Evolutionary conservation across 2,797 vertebrate genomes (phyloP).

Genomic region (Pipistrellus nathusii): DNA sequence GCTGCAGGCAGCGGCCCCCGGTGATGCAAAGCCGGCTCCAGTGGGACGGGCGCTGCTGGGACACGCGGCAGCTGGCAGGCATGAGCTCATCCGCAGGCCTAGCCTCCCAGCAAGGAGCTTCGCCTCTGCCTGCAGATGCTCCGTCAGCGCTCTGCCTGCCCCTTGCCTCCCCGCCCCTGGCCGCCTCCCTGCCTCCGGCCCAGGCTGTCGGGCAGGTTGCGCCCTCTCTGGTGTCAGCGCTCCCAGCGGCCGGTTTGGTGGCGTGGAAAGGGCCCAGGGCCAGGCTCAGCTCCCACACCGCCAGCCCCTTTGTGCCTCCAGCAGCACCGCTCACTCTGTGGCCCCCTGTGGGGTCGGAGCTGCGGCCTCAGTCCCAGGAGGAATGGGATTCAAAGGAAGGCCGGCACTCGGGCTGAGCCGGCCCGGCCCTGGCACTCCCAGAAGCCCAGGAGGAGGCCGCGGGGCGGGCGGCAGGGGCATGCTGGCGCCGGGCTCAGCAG

Average conservation of each 20-base stretch:
- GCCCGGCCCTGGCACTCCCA: accelerated
- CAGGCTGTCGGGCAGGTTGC: not conserved
- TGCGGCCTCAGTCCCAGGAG: not conserved
- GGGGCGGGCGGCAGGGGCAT: too few species aligned
- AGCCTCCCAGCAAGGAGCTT: not conserved
- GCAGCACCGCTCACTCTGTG: accelerated
- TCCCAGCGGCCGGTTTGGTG: not conserved
- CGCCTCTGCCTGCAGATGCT: not conserved
- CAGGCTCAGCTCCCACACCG: not conserved
- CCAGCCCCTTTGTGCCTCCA: not conserved
- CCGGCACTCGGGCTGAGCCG: accelerated
- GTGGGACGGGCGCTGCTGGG: slow-evolving; percentile 34
- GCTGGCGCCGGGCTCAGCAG: not conserved
- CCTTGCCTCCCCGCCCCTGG: accelerated
- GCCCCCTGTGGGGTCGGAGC: not conserved
- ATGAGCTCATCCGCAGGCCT: slow-evolving; percentile 45
- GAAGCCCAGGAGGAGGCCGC: not conserved
- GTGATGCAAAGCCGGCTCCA: not conserved
- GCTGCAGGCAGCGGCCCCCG: not conserved
- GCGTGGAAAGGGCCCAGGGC: not conserved
- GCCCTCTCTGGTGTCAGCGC: not conserved
- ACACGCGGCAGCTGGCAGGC: not conserved
- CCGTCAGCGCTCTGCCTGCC: not conserved
- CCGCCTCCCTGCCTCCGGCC: not conserved
- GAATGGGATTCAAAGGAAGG: not conserved